Evolutionary conservation across 2,888 invertebrate species (phyloP), one percentile per base, ranked within the genome.

Genomic region (Protodeltote pygarga): DNA sequence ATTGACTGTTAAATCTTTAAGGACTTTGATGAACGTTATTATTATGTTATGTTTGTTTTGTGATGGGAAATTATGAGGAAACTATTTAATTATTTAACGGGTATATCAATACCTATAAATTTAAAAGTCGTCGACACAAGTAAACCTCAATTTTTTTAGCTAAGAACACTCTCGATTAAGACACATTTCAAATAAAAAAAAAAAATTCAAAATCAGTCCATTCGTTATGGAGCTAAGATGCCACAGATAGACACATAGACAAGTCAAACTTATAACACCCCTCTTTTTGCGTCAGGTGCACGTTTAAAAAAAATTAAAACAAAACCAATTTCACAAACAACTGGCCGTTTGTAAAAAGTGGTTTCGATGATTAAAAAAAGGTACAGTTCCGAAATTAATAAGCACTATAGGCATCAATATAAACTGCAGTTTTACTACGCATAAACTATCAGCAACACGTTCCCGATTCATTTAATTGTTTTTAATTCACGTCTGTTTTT

Each of bases 401-500:
- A 13, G 17, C 20, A 15, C 33, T 3, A 4, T 24, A 23, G 15
- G 2, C 20, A 35, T 45, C 16, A 10, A 42, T 20, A 45, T n/a
- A n/a, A n/a, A 13, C 24, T 33, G 23, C 33, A 24, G 33, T 35
- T 25, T 13, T 29, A 37, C 21, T 19, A 20, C 23, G 20, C 20
- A 24, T 21, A 41, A 16, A 57, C 54, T 27, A 29, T 21, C 53
- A 5, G 10, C 13, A 37, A 39, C 33, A 38, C 33, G 41, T 42
- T 24, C 40, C 37, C 25, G 10, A 32, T 35, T 52, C 44, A 48
- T 61, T 64, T 72, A 75, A 74, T 73, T 73, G 66, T 71, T 69
- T 47, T 52, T 47, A 42, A 54, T 71, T 58, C 73, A 75, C 60
- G 60, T 48, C 65, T 52, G 62, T 61, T 75, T 72, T 77, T 73